Conservation (phyloP, 2,113 vertebrate species). For the Oreochromis aureus region DNA sequence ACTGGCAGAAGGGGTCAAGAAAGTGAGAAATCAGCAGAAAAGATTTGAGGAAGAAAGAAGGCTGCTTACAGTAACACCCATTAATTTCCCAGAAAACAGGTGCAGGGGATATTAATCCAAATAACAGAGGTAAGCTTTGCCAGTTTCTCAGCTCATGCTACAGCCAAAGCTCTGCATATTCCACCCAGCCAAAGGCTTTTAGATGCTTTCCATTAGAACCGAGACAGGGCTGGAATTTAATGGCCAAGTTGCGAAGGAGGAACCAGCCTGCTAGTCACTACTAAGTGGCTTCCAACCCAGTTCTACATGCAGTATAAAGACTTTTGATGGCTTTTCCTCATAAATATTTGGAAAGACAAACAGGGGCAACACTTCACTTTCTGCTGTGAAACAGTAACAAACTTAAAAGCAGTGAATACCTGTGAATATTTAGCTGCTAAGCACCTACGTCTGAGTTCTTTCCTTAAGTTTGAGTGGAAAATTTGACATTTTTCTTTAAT, state of each 20-base stretch:
- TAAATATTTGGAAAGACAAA: background rate
- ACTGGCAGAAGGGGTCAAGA: conserved; percentile 24
- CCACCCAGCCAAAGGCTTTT: conserved; percentile 9
- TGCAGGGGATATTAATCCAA: conserved; percentile 60
- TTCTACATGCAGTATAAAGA: background rate
- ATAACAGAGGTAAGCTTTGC: conserved; percentile 23
- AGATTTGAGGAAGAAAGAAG: conserved; percentile 41
- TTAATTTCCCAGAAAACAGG: conserved; percentile 60
- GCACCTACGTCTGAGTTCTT: background rate
- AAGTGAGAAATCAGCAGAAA: conserved; percentile 60
- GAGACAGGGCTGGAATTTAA: conserved; percentile 33
- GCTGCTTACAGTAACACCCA: conserved; percentile 47
- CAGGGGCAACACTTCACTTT: background rate
- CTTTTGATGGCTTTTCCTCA: background rate
- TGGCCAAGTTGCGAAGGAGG: conserved; percentile 1
- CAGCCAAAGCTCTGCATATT: conserved; percentile 22
- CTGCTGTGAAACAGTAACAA: background rate
- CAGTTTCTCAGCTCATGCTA: conserved; percentile 9
- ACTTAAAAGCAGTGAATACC: background rate
- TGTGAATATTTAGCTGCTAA: background rate
- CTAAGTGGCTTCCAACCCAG: background rate
- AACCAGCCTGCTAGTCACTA: conserved; percentile 2
- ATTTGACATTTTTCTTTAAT: background rate
- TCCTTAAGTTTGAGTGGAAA: background rate
- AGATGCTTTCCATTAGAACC: conserved; percentile 41